phyloP scores from a whole-genome alignment of 2,888 invertebrate species.

The Metellina segmentata region DNA sequence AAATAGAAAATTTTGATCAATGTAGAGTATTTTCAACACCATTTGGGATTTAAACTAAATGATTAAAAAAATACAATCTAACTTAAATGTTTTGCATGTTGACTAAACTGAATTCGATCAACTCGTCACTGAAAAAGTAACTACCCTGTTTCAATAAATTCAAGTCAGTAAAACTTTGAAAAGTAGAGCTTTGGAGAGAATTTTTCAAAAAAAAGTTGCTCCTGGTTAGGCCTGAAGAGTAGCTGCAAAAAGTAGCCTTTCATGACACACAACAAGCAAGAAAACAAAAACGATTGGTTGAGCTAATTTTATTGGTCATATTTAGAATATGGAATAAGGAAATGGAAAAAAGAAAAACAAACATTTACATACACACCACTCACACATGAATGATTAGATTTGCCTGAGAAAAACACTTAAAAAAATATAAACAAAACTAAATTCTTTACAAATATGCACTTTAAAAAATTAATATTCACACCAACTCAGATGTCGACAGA shows the following conservation, averaged over 20 bases:
- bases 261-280: neutral
- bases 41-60: no score
- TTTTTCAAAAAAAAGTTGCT: no score
- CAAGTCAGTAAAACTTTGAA: no score
- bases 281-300: conserved; percentile 31
- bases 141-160: no score
- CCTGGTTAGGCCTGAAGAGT: no score
- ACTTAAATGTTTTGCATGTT: no score
- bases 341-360: conserved; percentile 59
- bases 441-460: conserved; percentile 41
- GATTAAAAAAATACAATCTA: no score
- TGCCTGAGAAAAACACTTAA: conserved; percentile 49
- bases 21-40: no score
- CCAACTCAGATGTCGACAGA: conserved; percentile 70
- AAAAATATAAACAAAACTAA: conserved; percentile 61
- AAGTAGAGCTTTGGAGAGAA: no score
- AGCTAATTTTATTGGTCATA: conserved; percentile 77
- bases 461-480: conserved; percentile 73
- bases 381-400: conserved; percentile 77
- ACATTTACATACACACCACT: conserved; percentile 76
- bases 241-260: neutral
- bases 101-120: no score
- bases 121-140: no score
- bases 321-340: conserved; percentile 75
- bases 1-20: no score